Evolutionary conservation across 2,888 invertebrate species (phyloP), one percentile per base, ranked within the genome.

Genomic region (Agonopterix arenella): DNA sequence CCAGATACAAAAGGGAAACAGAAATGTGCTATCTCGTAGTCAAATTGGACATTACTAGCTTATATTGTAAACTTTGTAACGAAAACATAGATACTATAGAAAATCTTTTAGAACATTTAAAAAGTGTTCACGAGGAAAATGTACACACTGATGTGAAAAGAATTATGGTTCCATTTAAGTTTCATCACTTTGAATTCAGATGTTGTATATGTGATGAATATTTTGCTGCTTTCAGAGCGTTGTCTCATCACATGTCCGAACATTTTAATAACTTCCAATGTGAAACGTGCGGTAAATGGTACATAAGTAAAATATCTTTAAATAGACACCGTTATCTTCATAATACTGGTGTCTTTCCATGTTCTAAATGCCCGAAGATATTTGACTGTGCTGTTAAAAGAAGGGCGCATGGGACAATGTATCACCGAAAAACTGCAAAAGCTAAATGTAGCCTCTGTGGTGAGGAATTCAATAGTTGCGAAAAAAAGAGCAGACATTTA

Each of bases 281-380:
- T 49, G 62, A 62, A 0, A 48, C 56, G 1, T 76, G 71, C 51
- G 61, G 61, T 43, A 54, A 57, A 0, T 74, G 72, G 0, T 79
- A 74, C 16, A 58, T 76, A 0, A 74, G 70, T 45, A 58, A 1
- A 59, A 58, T 4, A 56, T 55, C n/a, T 42, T 59, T 45, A 16
- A 47, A 9, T 50, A 51, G 11, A 1, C 70, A 46, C 54, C 61
- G 47, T 11, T 59, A 56, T 2, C 60, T 62, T 4, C 79, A 79
- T 13, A 62, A 59, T 11, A 68, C 57, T 7, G 76, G 73, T 0
- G 10, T 9, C 10, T 68, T 59, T 46, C 54, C 55, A 1, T 89
- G 89, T 51, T 71, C 72, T 3, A 68, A 60, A 38, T 89, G 89
- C 50, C 66, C 73, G 1, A 84, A 84, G 55, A 61, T 78, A 0